These are phyloP conservation scores for Andrena praecox DNA, from an alignment of 2,888 invertebrate genomes.

Conservation along the genomic window DNA sequence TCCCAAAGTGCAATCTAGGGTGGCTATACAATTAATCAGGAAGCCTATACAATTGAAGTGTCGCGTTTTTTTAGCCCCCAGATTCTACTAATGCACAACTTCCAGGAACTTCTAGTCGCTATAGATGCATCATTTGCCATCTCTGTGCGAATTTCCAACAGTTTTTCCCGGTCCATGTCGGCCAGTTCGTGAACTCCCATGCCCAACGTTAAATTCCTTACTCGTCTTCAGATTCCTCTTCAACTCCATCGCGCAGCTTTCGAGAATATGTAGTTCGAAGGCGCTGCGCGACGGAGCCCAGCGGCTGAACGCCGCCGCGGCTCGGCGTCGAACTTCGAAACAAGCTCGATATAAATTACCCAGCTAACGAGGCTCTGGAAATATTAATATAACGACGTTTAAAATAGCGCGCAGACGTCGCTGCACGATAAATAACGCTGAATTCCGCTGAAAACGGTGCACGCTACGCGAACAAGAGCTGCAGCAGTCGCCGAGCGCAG, in stretches of 20 bases:
- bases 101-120: too few relatives aligned
- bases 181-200: background rate
- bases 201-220: background rate
- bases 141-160: background rate
- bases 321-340: constrained; percentile 27
- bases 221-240: background rate
- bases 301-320: background rate
- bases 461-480: constrained; percentile 13
- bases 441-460: constrained; percentile 25
- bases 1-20: too few relatives aligned
- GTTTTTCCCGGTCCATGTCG: background rate
- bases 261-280: background rate
- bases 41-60: too few relatives aligned
- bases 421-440: constrained; percentile 42
- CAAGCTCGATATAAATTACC: constrained; percentile 41
- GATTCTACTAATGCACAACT: too few relatives aligned
- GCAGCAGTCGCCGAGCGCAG: background rate
- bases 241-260: background rate
- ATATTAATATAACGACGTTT: constrained; percentile 20
- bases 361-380: constrained; percentile 32
- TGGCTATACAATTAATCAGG: too few relatives aligned
- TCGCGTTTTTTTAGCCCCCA: too few relatives aligned
- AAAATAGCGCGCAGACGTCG: constrained; percentile 16
- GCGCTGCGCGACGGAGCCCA: background rate
- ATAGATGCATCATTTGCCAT: too few relatives aligned